A percentile compares a stretch with the other conserved stretches of the same genome.
Conservation (phyloP, 1,140 invertebrate genomes). For the Mamestra configurata region DNA sequence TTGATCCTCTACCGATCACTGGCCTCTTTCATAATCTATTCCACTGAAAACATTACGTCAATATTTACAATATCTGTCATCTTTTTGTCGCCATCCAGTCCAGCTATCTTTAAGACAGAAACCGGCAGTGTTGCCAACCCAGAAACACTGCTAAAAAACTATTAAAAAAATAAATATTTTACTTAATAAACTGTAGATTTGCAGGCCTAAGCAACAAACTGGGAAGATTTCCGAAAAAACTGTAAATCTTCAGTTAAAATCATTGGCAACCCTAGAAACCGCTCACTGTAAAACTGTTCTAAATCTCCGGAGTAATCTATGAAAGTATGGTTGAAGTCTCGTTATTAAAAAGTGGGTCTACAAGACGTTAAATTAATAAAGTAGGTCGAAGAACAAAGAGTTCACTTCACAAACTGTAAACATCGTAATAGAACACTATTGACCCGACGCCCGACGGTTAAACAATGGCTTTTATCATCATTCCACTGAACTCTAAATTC, state of each 20-base stretch:
- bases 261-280: not conserved
- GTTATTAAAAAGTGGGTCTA: conserved; percentile 29
- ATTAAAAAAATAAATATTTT: too few relatives aligned
- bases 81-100: not conserved
- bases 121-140: too few relatives aligned
- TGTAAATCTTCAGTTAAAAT: too few relatives aligned
- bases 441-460: conserved; percentile 61
- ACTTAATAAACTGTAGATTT: too few relatives aligned
- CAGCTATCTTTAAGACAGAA: too few relatives aligned
- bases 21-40: conserved; percentile 6
- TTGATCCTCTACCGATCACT: too few relatives aligned
- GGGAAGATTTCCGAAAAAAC: too few relatives aligned
- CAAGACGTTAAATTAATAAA: conserved; percentile 54
- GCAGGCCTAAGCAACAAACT: too few relatives aligned
- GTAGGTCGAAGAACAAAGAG: conserved; percentile 70
- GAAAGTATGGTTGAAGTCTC: not conserved
- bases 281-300: not conserved
- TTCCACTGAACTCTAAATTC: conserved; percentile 74
- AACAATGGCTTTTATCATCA: conserved; percentile 76
- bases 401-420: conserved; percentile 47
- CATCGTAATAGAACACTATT: conserved; percentile 50
- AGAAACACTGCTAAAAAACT: too few relatives aligned
- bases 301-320: not conserved
- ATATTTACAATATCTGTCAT: conserved; percentile 24
- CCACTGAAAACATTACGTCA: conserved; percentile 2